Evolutionary conservation across 2,113 vertebrate species (phyloP), one percentile per base, ranked within the genome.

Genomic region (Mus spicilegus): DNA sequence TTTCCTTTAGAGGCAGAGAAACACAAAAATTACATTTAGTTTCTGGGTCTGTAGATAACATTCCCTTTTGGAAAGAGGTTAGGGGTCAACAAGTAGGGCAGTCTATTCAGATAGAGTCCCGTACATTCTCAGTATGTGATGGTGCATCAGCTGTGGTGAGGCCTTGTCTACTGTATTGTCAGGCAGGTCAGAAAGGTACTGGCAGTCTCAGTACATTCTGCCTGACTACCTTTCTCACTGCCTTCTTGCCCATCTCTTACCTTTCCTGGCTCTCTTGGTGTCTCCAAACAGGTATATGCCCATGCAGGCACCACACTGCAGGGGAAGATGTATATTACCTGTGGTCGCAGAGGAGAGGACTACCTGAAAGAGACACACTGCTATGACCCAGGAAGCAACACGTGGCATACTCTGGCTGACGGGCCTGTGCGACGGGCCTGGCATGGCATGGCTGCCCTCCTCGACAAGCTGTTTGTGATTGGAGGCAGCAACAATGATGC

Each of bases 401-500:
- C 94, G 5, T 99, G 99, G 99, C 98, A 98, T 0, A 49, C 75
- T 0, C 98, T 99, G 89, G 98, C 99, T 0, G 99, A 99, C 0
- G 99, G 99, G 16, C 99, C 99, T 0, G 99, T 99, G 94, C 98
- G 99, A 88, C 98, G 99, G 9, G 99, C 99, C 10, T 99, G 99
- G 99, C 99, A 99, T 0, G 99, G 99, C 63, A 99, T 99, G 99
- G 99, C 99, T 0, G 98, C 99, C 0, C 96, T 99, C 30, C 98
- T 99, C 1, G 99, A 99, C 5, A 99, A 98, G 30, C 95, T 99
- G 46, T 99, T 99, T 1, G 99, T 99, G 56, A 99, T 99, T 0
- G 99, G 99, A 4, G 99, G 99, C 39, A 99, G 99, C 98, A 99
- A 99, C 96, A 99, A 99, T 0, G 98, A 99, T 14, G 99, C 98